Conservation (phyloP, 2,888 invertebrate species). For the Nineta flava region DNA sequence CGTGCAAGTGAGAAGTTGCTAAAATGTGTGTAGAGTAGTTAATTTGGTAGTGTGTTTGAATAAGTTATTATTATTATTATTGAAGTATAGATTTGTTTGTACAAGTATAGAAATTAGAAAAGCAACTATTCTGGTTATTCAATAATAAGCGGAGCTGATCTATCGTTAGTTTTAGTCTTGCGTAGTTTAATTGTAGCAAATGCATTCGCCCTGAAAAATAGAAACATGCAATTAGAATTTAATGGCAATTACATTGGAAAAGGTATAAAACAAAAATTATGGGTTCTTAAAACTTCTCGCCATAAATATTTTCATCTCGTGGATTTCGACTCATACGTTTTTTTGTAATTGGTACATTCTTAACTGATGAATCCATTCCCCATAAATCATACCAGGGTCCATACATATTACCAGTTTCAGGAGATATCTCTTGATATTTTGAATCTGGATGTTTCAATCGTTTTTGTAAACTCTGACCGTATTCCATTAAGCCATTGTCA, state of each 20-base stretch:
- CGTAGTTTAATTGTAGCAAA: conserved; percentile 80
- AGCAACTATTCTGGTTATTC: conserved; percentile 22
- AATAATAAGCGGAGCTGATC: conserved; percentile 60
- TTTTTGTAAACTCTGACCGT: conserved; percentile 27
- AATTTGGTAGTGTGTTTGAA: background rate
- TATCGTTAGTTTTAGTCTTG: conserved; percentile 74
- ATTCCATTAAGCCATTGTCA: conserved; percentile 25
- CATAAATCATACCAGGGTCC: conserved; percentile 84
- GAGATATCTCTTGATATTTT: conserved; percentile 30
- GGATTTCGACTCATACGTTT: background rate
- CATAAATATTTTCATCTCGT: conserved; percentile 1
- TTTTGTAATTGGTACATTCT: conserved; percentile 12
- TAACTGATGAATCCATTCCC: conserved; percentile 56
- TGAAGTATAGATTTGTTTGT: background rate
- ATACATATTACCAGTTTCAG: conserved; percentile 52
- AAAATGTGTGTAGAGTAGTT: background rate
- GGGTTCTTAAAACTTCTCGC: conserved; percentile 2
- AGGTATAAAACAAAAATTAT: background rate
- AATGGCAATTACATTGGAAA: background rate
- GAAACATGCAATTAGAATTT: conserved; percentile 11
- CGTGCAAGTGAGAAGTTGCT: too few species aligned
- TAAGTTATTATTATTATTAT: too few species aligned
- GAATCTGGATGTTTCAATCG: conserved; percentile 26
- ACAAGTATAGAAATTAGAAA: background rate
- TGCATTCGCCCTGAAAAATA: conserved; percentile 58